phyloP scores from a whole-genome alignment of 2,113 vertebrate genomes.

The Nanger granti region DNA sequence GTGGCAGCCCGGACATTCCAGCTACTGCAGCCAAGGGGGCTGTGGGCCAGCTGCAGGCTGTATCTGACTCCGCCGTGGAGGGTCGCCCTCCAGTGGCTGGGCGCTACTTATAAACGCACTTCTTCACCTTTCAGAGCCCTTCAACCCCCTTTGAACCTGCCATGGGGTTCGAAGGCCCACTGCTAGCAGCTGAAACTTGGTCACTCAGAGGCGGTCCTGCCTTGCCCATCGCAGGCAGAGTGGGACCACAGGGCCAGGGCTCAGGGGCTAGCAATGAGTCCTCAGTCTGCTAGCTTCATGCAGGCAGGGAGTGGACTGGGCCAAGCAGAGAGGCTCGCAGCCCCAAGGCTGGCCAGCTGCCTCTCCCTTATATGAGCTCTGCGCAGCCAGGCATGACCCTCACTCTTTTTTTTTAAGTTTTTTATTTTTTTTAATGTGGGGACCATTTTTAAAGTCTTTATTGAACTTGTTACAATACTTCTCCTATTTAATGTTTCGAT shows the following conservation, averaged over 20 bases:
- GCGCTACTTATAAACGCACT: not conserved
- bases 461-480: not conserved
- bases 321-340: not conserved
- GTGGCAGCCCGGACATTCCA: not conserved
- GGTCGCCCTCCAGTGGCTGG: not conserved
- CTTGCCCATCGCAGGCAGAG: not conserved
- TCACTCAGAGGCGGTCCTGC: not conserved
- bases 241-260: not conserved
- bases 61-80: not conserved
- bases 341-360: not conserved
- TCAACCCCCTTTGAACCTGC: not conserved
- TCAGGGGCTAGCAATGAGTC: accelerated
- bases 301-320: not conserved
- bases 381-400: accelerated
- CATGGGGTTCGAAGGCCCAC: not conserved
- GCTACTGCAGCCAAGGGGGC: not conserved
- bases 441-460: not conserved
- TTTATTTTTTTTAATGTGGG: not conserved
- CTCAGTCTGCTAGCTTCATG: not conserved
- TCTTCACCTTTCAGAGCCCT: not conserved
- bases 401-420: not conserved
- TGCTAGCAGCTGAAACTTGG: not conserved
- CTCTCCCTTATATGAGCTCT: not conserved
- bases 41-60: not conserved
- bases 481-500: not conserved